Evolutionary conservation across 2,797 vertebrate genomes (phyloP).

Genomic region (Argyrosomus regius): DNA sequence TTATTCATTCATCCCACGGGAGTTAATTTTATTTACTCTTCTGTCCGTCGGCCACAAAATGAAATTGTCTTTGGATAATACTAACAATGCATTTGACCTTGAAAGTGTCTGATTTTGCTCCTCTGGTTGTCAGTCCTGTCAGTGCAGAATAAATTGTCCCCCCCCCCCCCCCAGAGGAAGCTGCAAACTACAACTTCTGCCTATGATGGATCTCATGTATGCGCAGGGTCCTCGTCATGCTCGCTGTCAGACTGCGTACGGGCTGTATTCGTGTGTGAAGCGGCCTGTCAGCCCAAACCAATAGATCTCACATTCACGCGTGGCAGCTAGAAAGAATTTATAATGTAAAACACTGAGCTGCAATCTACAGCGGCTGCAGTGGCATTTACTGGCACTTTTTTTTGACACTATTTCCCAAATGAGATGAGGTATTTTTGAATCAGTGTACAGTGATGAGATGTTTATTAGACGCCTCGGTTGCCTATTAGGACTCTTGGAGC

Average conservation of each 20-base stretch:
- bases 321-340: slow-evolving; percentile 20
- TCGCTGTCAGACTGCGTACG: neutral
- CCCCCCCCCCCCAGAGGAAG: neutral
- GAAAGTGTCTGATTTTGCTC: slow-evolving; percentile 13
- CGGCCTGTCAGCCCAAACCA: slow-evolving; percentile 16
- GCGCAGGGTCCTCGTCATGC: slow-evolving; percentile 22
- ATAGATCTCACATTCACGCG: slow-evolving; percentile 6
- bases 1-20: slow-evolving; percentile 53
- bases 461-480: slow-evolving; percentile 6
- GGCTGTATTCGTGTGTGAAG: slow-evolving; percentile 20
- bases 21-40: slow-evolving; percentile 51
- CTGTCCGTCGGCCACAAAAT: slow-evolving; percentile 14
- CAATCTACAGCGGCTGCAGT: slow-evolving; percentile 1
- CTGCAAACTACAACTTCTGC: neutral
- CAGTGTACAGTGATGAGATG: neutral
- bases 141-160: neutral
- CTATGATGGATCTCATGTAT: slow-evolving; percentile 9
- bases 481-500: neutral
- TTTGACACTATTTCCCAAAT: slow-evolving; percentile 1
- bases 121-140: slow-evolving; percentile 11
- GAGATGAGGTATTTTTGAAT: slow-evolving; percentile 24
- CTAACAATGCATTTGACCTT: slow-evolving; percentile 20
- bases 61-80: slow-evolving; percentile 13
- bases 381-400: neutral
- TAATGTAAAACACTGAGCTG: slow-evolving; percentile 35